These are phyloP conservation scores for Monochamus alternatus DNA, from an alignment of 2,888 invertebrate genomes.

Conservation along the genomic window DNA sequence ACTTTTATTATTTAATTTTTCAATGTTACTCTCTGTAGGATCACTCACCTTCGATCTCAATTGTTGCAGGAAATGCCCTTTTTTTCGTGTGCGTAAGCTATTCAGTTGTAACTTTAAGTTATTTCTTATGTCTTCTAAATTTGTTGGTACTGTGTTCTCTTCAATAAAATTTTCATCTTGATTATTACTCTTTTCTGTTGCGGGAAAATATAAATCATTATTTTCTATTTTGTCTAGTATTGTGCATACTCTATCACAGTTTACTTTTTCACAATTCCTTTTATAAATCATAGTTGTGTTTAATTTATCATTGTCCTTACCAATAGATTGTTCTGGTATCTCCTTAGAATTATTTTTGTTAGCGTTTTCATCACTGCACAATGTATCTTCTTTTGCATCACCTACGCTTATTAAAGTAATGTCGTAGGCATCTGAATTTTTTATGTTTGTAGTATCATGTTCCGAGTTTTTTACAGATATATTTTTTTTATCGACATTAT, in stretches of 20 bases:
- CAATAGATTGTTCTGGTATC: not conserved
- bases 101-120: conserved; percentile 59
- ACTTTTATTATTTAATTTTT: conserved; percentile 1
- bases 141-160: not conserved
- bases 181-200: not conserved
- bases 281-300: not conserved
- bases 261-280: not conserved
- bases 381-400: not conserved
- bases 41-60: conserved; percentile 39
- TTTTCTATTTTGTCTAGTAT: not conserved
- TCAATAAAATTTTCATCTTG: not conserved
- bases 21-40: conserved; percentile 36
- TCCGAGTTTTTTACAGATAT: not conserved
- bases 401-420: not conserved
- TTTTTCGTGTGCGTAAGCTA: conserved; percentile 59
- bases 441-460: not conserved
- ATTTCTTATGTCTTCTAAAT: conserved; percentile 58
- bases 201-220: not conserved
- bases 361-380: not conserved
- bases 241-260: not conserved
- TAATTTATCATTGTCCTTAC: not conserved
- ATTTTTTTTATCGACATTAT: not conserved
- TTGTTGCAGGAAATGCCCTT: conserved; percentile 46
- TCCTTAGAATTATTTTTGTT: not conserved
- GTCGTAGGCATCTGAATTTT: not conserved